A percentile compares a stretch with the other conserved stretches of the same genome.
These are phyloP conservation scores for Lomographa bimaculata DNA, from an alignment of 2,888 invertebrate species.

Conservation along the genomic window DNA sequence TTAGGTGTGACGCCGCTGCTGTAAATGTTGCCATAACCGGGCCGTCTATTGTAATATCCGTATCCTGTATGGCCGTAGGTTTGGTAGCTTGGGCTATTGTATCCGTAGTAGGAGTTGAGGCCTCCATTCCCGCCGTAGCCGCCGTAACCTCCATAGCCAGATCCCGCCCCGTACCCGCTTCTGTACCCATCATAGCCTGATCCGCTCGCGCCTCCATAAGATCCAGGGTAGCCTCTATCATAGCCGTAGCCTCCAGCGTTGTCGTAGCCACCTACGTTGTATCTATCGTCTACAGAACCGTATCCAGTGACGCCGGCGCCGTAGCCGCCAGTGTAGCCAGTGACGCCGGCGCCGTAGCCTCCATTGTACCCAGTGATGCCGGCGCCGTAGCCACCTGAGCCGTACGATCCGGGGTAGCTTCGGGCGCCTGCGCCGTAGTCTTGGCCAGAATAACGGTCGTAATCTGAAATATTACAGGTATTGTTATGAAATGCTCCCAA, in stretches of 20 bases:
- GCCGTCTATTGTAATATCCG: conserved; percentile 77
- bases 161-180: conserved; percentile 20
- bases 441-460: conserved; percentile 55
- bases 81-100: conserved; percentile 80
- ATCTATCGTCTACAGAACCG: conserved; percentile 59
- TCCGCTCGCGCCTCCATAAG: conserved; percentile 2
- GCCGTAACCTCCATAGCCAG: conserved; percentile 70
- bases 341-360: conserved; percentile 21
- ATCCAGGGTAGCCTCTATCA: conserved; percentile 68
- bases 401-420: conserved; percentile 17
- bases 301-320: conserved; percentile 39
- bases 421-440: conserved; percentile 13
- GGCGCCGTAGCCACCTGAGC: conserved; percentile 20
- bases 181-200: not conserved
- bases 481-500: too few species aligned
- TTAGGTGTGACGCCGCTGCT: conserved; percentile 71
- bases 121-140: conserved; percentile 85
- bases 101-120: conserved; percentile 82
- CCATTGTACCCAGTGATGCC: conserved; percentile 22
- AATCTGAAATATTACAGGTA: too few species aligned
- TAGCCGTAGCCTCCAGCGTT: conserved; percentile 85
- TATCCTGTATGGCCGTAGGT: conserved; percentile 83
- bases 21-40: conserved; percentile 67
- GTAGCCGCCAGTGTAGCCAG: conserved; percentile 8
- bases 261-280: conserved; percentile 77